Evolutionary conservation across 2,113 vertebrate species (phyloP).

Genomic region (Erythrolamprus reginae): DNA sequence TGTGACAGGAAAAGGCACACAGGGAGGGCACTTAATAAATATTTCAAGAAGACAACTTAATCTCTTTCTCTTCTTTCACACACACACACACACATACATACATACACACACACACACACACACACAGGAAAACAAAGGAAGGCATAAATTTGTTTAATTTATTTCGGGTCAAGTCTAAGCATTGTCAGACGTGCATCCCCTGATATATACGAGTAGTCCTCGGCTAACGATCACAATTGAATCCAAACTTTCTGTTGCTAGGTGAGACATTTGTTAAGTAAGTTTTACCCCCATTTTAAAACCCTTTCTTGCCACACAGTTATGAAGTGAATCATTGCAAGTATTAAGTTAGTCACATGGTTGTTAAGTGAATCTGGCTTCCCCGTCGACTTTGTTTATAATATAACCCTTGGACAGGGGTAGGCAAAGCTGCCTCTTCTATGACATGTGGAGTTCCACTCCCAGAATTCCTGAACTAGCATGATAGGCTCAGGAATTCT

Average conservation of each 20-base stretch:
- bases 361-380: neutral
- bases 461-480: too few relatives aligned
- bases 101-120: neutral
- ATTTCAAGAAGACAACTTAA: neutral
- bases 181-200: neutral
- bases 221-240: neutral
- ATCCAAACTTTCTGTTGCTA: neutral
- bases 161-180: neutral
- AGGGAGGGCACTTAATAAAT: neutral
- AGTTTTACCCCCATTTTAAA: neutral
- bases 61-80: neutral
- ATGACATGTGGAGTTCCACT: too few relatives aligned
- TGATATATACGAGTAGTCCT: neutral
- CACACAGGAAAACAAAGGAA: neutral
- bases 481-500: too few relatives aligned
- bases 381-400: neutral
- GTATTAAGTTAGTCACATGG: neutral
- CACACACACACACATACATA: neutral
- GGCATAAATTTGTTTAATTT: neutral
- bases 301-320: neutral
- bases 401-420: too few relatives aligned
- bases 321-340: neutral
- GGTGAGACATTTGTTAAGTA: neutral
- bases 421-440: too few relatives aligned
- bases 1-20: neutral